Evolutionary conservation across 2,113 vertebrate species (phyloP).

Genomic region (Archocentrus centrarchus): DNA sequence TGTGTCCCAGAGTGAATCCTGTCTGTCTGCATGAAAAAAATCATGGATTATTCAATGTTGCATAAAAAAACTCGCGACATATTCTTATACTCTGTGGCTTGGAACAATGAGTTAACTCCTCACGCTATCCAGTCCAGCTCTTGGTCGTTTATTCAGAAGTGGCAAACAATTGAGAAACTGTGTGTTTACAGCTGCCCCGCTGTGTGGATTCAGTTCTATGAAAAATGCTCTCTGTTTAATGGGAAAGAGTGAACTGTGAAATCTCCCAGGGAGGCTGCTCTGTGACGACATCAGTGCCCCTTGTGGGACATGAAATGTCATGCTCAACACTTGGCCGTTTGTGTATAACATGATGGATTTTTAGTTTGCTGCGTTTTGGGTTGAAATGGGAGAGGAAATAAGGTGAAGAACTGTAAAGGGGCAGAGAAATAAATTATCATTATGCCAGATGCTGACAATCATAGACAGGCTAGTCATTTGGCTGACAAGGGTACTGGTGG

Average conservation of each 20-base stretch:
- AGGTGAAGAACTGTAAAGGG: slow-evolving; percentile 29
- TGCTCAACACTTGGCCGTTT: slow-evolving; percentile 41
- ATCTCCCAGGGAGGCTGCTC: slow-evolving; percentile 27
- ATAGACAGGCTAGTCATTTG: slow-evolving; percentile 68
- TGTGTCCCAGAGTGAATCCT: background rate
- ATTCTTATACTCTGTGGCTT: background rate
- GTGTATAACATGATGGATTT: slow-evolving; percentile 61
- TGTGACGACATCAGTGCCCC: slow-evolving; percentile 31
- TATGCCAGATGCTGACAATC: slow-evolving; percentile 70
- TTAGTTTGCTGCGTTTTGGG: slow-evolving; percentile 33
- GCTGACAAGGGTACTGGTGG: slow-evolving; percentile 61
- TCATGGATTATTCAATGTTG: background rate
- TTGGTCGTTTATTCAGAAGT: slow-evolving; percentile 26
- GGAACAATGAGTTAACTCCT: background rate
- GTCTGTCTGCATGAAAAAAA: slow-evolving; percentile 3
- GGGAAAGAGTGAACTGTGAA: slow-evolving; percentile 47
- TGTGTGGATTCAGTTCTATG: slow-evolving; percentile 34
- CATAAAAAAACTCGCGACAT: background rate
- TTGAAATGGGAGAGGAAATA: slow-evolving; percentile 30
- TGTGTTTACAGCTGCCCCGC: slow-evolving; percentile 21
- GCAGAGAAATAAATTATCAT: slow-evolving; percentile 66
- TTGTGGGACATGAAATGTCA: slow-evolving; percentile 43
- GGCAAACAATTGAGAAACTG: slow-evolving; percentile 24
- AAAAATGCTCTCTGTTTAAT: slow-evolving; percentile 61
- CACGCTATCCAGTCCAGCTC: background rate